Percentiles rank a stretch among this genome's conserved stretches.
Conservation (phyloP, 64 coral and sea anemone genomes). For the Acropora yongei region DNA sequence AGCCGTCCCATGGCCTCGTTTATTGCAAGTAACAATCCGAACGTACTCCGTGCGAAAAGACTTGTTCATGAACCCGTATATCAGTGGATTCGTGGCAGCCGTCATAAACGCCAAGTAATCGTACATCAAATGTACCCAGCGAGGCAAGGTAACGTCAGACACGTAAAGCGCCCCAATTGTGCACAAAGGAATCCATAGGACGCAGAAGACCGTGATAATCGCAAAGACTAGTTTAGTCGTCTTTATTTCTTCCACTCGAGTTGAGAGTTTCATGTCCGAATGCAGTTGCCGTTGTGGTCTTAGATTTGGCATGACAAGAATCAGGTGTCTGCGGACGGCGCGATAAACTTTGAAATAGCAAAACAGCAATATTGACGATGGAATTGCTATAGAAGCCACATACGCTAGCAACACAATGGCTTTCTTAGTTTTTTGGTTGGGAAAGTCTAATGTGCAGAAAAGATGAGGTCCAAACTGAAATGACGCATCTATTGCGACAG, state of each 20-base stretch:
- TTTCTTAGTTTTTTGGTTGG: background rate
- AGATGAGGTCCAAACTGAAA: conserved; percentile 37
- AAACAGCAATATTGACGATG: conserved; percentile 4
- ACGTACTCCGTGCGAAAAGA: conserved; percentile 35
- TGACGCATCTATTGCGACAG: background rate
- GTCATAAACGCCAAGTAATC: conserved; percentile 50
- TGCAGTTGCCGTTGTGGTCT: background rate
- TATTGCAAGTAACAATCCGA: conserved; percentile 5
- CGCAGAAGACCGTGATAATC: conserved; percentile 32
- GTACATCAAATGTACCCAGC: conserved; percentile 46
- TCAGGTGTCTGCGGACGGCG: conserved; percentile 25
- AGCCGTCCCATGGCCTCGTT: background rate
- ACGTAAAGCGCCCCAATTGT: conserved; percentile 30
- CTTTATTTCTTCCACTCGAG: conserved; percentile 42
- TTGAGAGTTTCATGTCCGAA: background rate
- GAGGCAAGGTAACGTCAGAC: background rate
- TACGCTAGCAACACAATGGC: background rate
- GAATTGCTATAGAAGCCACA: conserved; percentile 1
- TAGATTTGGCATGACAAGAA: conserved; percentile 12
- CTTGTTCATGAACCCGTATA: conserved; percentile 69
- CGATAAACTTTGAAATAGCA: conserved; percentile 61
- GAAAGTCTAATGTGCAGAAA: conserved; percentile 25
- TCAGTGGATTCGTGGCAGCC: conserved; percentile 59
- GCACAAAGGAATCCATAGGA: conserved; percentile 53
- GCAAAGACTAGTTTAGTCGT: conserved; percentile 47